Base-by-base conservation (phyloP, 2,113 vertebrate genomes). In the Hippocampus guttulatus region DNA sequence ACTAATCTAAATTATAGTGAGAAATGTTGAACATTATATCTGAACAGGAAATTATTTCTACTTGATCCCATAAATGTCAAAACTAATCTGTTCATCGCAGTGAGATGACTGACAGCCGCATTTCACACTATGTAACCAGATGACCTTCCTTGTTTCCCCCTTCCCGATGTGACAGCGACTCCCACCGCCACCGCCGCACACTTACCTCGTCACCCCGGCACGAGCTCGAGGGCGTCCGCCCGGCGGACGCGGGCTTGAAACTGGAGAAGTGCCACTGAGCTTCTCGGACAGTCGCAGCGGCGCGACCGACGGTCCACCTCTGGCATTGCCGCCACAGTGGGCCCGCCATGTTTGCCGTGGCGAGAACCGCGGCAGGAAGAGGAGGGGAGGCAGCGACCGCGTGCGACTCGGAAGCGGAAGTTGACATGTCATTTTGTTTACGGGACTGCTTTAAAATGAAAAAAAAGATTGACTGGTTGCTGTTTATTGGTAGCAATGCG, bases 131-230 rank as follows among this genome's bases (percentile, higher is more conserved):
- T 8, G 40, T n/a, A 65, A 47, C 14, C 64, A 43, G 12, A n/a
- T 92, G 91, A 92, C 91, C 91, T 92, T 92, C 86, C 82, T 55
- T 92, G 85, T 81, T 55, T 54, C 1, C 51, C 33, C 62, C 20
- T 21, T 61, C 30, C 25, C 16, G 2, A 5, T 74, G 21, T 79
- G 73, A 71, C 80, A 77, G 78, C 30, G 33, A 33, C 33, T 38
- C 33, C 33, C 33, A 38, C 67, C 65, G 54, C 62, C 68, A n/a
- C 33, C 58, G 74, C 27, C 67, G 14, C 20, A 47, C 52, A 76
- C 86, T 89, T 74, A 89, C 89, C 86, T 82, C 68, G 33, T 21
- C 65, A 7, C 47, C 27, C 40, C 61, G 52, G 10, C 47, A 4
- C 18, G 47, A 45, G 61, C 69, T 70, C 51, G 68, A 33, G 14